Evolutionary conservation across 2,888 invertebrate species (phyloP).

Genomic region (Liodrosophila aerea): DNA sequence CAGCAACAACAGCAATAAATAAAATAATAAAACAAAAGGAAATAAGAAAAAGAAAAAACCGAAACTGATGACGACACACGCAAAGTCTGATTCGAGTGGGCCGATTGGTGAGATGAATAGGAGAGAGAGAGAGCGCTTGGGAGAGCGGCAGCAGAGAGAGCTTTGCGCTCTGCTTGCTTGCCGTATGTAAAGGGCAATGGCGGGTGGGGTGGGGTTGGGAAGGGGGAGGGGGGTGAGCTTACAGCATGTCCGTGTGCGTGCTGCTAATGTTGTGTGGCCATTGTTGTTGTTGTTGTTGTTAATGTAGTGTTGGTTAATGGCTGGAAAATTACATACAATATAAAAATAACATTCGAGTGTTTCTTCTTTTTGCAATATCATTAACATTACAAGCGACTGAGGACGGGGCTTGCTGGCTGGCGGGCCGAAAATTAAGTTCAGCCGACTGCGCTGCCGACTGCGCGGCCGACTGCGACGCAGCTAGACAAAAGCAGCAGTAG

Average conservation of each 20-base stretch:
- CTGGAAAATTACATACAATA: constrained; percentile 62
- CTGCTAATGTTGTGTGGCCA: constrained; percentile 23
- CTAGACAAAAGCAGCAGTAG: constrained; percentile 33
- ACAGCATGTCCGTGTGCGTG: constrained; percentile 49
- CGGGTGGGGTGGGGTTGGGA: not conserved
- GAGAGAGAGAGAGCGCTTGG: not conserved
- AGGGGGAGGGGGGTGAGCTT: constrained; percentile 9
- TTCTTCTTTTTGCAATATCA: constrained; percentile 48
- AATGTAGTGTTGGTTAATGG: constrained; percentile 63
- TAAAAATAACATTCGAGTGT: constrained; percentile 34
- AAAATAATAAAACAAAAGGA: too few species aligned
- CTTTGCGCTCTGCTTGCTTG: too few species aligned
- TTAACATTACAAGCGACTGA: constrained; percentile 43
- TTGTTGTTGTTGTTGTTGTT: constrained; percentile 22
- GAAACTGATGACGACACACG: constrained; percentile 71
- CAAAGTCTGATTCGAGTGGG: constrained; percentile 40
- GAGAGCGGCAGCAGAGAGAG: constrained; percentile 4
- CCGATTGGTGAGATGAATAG: not conserved
- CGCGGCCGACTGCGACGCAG: constrained; percentile 11
- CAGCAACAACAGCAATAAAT: constrained; percentile 30
- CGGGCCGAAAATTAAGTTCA: constrained; percentile 33
- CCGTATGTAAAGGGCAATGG: not conserved
- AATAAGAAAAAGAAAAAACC: constrained; percentile 46
- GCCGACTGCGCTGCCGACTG: constrained; percentile 21
- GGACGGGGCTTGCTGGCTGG: too few species aligned